Percentiles rank a stretch among this genome's conserved stretches.
Evolutionary conservation across 2,797 vertebrate genomes (phyloP).

Genomic region (Ptychadena robeensis): DNA sequence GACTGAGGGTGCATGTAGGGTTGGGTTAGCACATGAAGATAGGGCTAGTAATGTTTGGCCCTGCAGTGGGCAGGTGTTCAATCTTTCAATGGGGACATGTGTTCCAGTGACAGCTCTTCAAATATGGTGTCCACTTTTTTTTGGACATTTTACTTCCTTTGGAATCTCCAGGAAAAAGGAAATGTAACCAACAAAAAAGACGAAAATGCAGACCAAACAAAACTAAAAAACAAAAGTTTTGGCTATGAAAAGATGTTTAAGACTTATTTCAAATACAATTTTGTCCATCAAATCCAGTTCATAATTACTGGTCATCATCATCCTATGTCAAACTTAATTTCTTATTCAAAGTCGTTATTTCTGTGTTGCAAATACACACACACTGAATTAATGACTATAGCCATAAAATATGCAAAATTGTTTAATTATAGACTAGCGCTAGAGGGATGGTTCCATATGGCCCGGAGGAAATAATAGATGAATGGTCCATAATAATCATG

Average conservation of each 20-base stretch:
- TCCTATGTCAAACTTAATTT: background rate
- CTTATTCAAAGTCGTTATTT: background rate
- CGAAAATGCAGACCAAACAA: no score
- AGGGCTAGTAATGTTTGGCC: no score
- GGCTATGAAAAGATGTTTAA: no score
- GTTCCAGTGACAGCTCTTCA: background rate
- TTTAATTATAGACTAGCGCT: background rate
- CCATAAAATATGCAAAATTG: conserved; percentile 5
- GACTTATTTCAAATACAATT: no score
- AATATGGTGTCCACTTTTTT: no score
- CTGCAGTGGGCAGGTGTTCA: no score
- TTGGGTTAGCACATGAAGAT: no score
- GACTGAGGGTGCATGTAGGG: no score
- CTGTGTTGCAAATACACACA: background rate
- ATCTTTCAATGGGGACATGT: background rate
- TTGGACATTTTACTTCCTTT: background rate
- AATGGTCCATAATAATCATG: background rate
- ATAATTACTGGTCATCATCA: background rate
- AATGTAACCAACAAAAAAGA: no score
- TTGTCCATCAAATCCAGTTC: no score
- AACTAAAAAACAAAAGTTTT: no score
- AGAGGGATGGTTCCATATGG: background rate
- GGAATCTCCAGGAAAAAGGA: no score
- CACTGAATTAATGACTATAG: background rate
- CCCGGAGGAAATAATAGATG: background rate